A percentile compares a stretch with the other conserved stretches of the same genome.
These are phyloP conservation scores for Carapus acus DNA, from an alignment of 2,797 vertebrate genomes.

Conservation along the genomic window DNA sequence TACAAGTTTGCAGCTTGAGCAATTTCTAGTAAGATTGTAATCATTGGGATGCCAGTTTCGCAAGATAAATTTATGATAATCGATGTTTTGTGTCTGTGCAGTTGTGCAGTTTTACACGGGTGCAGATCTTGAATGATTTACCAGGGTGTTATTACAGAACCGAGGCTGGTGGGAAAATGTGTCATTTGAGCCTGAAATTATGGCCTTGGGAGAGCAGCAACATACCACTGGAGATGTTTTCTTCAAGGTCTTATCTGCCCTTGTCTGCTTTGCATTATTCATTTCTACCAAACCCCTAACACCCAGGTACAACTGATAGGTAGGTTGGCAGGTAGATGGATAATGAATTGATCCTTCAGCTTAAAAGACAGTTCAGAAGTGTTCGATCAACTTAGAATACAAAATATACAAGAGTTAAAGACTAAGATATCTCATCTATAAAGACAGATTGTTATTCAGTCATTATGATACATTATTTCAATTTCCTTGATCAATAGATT, in stretches of 20 bases:
- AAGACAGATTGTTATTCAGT: no score
- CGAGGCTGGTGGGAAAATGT: constrained; percentile 31
- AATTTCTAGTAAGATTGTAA: constrained; percentile 26
- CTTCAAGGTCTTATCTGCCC: neutral
- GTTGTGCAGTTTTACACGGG: constrained; percentile 32
- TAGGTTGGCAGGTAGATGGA: no score
- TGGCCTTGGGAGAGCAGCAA: constrained; percentile 9
- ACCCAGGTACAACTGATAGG: no score
- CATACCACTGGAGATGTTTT: neutral
- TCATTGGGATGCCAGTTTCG: constrained; percentile 14
- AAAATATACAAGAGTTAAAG: no score
- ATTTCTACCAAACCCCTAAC: neutral
- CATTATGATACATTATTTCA: no score
- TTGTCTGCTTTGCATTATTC: neutral
- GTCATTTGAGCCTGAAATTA: constrained; percentile 31
- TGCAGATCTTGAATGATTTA: constrained; percentile 37
- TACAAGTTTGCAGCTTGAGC: constrained; percentile 6
- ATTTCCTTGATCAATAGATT: no score
- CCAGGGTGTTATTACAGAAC: constrained; percentile 15
- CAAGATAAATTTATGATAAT: constrained; percentile 39
- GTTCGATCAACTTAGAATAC: no score
- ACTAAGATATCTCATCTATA: no score
- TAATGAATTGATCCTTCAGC: no score
- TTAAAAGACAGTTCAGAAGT: no score
- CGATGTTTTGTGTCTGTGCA: constrained; percentile 28